These are phyloP conservation scores for Torymus texanus DNA, from an alignment of 2,888 invertebrate genomes.

Conservation along the genomic window DNA sequence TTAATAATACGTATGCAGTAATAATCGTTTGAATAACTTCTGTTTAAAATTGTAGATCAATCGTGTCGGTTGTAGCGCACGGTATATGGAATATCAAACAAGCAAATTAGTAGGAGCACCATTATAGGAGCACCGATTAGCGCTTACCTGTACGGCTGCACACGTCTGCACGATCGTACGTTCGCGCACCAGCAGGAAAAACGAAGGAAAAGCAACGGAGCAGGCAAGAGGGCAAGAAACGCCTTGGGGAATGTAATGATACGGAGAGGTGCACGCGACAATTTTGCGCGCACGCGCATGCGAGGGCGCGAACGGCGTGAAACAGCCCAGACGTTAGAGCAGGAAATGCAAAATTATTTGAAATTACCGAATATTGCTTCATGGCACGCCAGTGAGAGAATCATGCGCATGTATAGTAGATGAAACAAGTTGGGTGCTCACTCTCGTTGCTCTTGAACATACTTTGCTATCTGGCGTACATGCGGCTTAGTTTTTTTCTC, in stretches of 20 bases:
- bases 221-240: neutral
- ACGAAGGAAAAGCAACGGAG: neutral
- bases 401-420: neutral
- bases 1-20: neutral
- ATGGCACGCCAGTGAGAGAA: slow-evolving; percentile 63
- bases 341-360: slow-evolving; percentile 67
- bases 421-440: too few relatives aligned
- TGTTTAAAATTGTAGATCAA: slow-evolving; percentile 1
- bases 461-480: too few relatives aligned
- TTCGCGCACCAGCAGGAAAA: neutral
- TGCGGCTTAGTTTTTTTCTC: too few relatives aligned
- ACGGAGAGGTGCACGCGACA: slow-evolving; percentile 32
- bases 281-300: slow-evolving; percentile 44
- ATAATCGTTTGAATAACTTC: slow-evolving; percentile 19
- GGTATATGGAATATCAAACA: slow-evolving; percentile 15
- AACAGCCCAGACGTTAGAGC: slow-evolving; percentile 59
- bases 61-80: neutral
- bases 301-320: slow-evolving; percentile 48
- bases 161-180: neutral
- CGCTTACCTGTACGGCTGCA: too few relatives aligned
- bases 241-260: slow-evolving; percentile 22
- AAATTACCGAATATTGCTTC: slow-evolving; percentile 69
- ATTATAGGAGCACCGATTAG: slow-evolving; percentile 9
- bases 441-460: too few relatives aligned
- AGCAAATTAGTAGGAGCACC: slow-evolving; percentile 25